phyloP scores from a whole-genome alignment of 2,888 invertebrate genomes.

The Cancer borealis region DNA sequence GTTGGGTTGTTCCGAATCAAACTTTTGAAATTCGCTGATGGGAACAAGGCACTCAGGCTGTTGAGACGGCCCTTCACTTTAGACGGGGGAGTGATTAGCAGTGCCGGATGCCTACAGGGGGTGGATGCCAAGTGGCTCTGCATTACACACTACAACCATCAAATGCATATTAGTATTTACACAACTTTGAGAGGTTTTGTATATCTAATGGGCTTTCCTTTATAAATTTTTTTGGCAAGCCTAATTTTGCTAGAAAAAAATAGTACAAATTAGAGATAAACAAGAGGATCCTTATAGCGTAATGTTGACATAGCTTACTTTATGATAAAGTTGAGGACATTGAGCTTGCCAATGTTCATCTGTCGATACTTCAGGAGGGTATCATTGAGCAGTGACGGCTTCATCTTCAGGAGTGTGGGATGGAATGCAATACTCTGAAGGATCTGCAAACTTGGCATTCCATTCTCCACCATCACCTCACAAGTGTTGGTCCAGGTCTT shows the following conservation, averaged over 20 bases:
- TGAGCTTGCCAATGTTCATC: neutral
- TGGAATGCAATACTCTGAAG: slow-evolving; percentile 44
- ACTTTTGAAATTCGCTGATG: slow-evolving; percentile 47
- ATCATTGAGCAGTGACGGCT: neutral
- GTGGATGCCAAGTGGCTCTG: neutral
- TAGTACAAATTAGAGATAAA: too few species aligned
- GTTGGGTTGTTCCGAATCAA: slow-evolving; percentile 65
- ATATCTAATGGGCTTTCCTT: too few species aligned
- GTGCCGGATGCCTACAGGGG: slow-evolving; percentile 48
- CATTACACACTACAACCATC: neutral
- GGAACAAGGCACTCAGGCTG: slow-evolving; percentile 49
- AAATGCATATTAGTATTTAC: neutral
- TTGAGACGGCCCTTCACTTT: slow-evolving; percentile 12
- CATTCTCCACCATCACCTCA: slow-evolving; percentile 35
- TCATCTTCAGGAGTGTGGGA: neutral
- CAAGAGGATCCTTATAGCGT: too few species aligned
- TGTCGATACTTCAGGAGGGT: neutral
- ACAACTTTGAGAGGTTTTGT: neutral
- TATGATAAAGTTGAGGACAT: neutral
- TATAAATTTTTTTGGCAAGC: too few species aligned
- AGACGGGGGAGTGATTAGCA: neutral
- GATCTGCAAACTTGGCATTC: neutral
- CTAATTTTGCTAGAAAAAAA: too few species aligned
- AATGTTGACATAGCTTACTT: neutral
- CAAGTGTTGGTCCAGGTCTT: neutral